These are phyloP conservation scores for Periophthalmus magnuspinnatus DNA, from an alignment of 2,797 vertebrate species.

Conservation along the genomic window DNA sequence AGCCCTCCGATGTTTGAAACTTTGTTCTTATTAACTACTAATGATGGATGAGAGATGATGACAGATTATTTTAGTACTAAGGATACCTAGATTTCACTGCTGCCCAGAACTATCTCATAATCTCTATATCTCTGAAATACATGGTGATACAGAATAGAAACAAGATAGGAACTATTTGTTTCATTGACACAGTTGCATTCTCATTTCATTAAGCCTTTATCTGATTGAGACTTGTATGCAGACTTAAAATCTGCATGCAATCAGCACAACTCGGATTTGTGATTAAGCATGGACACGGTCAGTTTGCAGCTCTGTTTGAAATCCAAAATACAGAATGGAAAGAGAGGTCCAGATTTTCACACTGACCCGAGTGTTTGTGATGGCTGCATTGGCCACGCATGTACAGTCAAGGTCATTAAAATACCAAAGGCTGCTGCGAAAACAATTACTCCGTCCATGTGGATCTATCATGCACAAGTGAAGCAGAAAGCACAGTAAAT, in stretches of 20 bases:
- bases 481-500: background rate
- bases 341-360: background rate
- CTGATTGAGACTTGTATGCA: background rate
- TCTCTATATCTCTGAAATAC: too few species aligned
- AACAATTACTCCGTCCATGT: background rate
- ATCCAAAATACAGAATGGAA: background rate
- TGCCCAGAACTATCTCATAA: too few species aligned
- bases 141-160: too few species aligned
- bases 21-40: too few species aligned
- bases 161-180: too few species aligned
- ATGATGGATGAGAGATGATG: too few species aligned
- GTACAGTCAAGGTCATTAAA: constrained; percentile 13
- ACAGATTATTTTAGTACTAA: too few species aligned
- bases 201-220: background rate
- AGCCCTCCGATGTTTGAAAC: too few species aligned
- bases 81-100: too few species aligned
- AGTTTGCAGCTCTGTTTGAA: background rate
- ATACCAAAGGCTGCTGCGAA: constrained; percentile 9
- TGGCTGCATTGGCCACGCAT: background rate
- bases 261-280: background rate
- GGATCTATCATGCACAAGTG: background rate
- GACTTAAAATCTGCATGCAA: background rate
- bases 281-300: background rate
- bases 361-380: background rate
- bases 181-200: too few species aligned